phyloP scores from a whole-genome alignment of 1,140 invertebrate species.

The Bacillus rossius region DNA sequence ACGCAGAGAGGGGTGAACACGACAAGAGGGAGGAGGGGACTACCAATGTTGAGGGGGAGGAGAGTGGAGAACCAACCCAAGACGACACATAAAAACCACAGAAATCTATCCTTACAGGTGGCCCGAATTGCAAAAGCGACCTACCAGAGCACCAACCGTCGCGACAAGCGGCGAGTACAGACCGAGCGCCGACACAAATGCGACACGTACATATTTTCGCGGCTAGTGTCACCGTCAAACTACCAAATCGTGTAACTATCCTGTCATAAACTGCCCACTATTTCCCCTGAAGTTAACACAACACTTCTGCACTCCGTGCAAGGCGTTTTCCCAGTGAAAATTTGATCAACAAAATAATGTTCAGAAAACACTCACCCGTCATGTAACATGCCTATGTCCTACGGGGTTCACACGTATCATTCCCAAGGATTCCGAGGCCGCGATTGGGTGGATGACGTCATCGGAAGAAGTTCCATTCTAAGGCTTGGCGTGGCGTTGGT shows the following conservation, averaged over 20 bases:
- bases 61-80: slow-evolving; percentile 9
- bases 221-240: too few relatives aligned
- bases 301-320: slow-evolving; percentile 14
- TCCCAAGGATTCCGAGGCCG: slow-evolving; percentile 23
- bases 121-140: too few relatives aligned
- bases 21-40: too few relatives aligned
- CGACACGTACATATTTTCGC: too few relatives aligned
- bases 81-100: slow-evolving; percentile 7
- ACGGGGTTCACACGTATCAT: slow-evolving; percentile 39
- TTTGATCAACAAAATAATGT: slow-evolving; percentile 52
- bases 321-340: slow-evolving; percentile 34
- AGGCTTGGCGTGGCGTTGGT: slow-evolving; percentile 13
- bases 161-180: too few relatives aligned
- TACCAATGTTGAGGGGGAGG: not conserved
- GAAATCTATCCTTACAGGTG: slow-evolving; percentile 2
- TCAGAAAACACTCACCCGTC: slow-evolving; percentile 51
- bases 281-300: not conserved
- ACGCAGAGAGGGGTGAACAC: too few relatives aligned
- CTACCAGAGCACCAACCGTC: too few relatives aligned
- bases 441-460: slow-evolving; percentile 29
- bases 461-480: slow-evolving; percentile 16
- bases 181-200: too few relatives aligned
- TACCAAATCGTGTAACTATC: too few relatives aligned
- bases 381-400: slow-evolving; percentile 47
- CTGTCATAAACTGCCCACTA: too few relatives aligned